Percentiles rank a stretch among this genome's conserved stretches.
These are phyloP conservation scores for Corvus hawaiiensis DNA, from an alignment of 2,113 vertebrate species.

Conservation along the genomic window DNA sequence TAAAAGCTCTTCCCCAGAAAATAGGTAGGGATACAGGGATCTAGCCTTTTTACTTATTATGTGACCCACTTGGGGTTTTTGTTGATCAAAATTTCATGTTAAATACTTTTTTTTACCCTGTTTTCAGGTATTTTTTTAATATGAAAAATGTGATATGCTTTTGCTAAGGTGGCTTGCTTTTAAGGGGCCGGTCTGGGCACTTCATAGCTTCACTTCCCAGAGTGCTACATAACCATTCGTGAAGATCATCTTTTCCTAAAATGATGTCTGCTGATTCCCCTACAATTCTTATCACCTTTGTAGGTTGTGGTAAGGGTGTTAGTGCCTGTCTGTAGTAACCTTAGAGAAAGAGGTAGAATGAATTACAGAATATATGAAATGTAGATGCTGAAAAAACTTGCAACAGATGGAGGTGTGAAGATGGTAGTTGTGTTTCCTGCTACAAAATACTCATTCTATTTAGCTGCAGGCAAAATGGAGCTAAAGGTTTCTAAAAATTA, in stretches of 20 bases:
- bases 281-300: not conserved
- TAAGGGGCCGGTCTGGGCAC: not conserved
- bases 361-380: not conserved
- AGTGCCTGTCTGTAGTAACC: not conserved
- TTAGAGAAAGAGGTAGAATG: not conserved
- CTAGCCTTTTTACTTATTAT: not conserved
- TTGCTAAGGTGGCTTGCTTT: not conserved
- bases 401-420: not conserved
- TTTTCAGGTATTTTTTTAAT: not conserved
- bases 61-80: fast-evolving
- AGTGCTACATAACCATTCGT: not conserved
- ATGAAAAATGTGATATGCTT: not conserved
- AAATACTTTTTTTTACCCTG: not conserved
- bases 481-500: not conserved
- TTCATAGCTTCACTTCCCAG: not conserved
- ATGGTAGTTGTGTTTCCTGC: not conserved
- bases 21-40: fast-evolving
- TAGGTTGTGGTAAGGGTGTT: not conserved
- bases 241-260: not conserved
- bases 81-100: not conserved
- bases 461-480: not conserved
- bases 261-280: not conserved
- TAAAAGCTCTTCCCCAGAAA: not conserved
- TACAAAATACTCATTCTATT: not conserved
- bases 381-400: not conserved